Evolutionary conservation across 1,140 invertebrate genomes (phyloP).

Genomic region (Pinna nobilis): DNA sequence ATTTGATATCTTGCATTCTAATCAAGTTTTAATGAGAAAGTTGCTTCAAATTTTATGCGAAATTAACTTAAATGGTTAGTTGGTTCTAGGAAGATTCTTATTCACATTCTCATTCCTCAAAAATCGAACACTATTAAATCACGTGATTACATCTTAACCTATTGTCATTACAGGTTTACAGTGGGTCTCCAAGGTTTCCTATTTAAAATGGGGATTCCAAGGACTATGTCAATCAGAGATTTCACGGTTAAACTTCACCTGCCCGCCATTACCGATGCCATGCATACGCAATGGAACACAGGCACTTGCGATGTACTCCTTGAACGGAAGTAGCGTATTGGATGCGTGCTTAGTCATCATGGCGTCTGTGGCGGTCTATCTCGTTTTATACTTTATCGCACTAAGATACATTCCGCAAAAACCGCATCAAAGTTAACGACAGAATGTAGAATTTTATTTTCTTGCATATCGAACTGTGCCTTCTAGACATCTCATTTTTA

Average conservation of each 20-base stretch:
- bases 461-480: too few relatives aligned
- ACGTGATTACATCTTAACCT: neutral
- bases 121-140: too few relatives aligned
- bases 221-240: conserved; percentile 57
- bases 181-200: conserved; percentile 65
- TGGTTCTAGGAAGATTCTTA: too few relatives aligned
- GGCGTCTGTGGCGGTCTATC: conserved; percentile 53
- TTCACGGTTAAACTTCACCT: conserved; percentile 53
- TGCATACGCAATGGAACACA: conserved; percentile 54
- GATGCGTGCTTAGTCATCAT: conserved; percentile 48
- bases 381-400: conserved; percentile 58
- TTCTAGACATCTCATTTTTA: neutral
- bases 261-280: conserved; percentile 23
- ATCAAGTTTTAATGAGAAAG: too few relatives aligned
- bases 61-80: too few relatives aligned
- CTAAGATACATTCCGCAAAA: conserved; percentile 64
- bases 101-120: too few relatives aligned
- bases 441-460: neutral
- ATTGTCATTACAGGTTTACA: conserved; percentile 53
- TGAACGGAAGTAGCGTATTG: conserved; percentile 52
- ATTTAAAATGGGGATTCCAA: conserved; percentile 66
- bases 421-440: conserved; percentile 54
- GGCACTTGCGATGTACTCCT: conserved; percentile 56
- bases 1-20: too few relatives aligned
- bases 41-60: too few relatives aligned